Percentiles rank a stretch among this genome's conserved stretches.
Evolutionary conservation across 2,113 vertebrate genomes (phyloP).

Genomic region (Gambusia holbrooki): DNA sequence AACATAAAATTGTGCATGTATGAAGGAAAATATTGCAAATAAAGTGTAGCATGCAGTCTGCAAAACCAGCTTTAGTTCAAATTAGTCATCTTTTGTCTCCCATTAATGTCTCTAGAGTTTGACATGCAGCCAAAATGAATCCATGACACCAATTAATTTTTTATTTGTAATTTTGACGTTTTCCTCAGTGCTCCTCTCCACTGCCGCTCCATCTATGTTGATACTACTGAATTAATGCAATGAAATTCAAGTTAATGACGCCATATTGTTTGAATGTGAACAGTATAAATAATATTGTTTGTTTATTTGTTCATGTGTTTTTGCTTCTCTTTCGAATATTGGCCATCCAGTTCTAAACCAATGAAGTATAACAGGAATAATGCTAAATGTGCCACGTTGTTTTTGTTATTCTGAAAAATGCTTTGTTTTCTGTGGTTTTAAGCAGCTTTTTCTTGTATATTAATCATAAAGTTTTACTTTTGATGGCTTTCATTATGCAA

Average conservation of each 20-base stretch:
- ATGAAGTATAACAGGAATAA: slow-evolving; percentile 69
- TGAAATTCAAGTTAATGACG: slow-evolving; percentile 62
- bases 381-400: slow-evolving; percentile 57
- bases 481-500: slow-evolving; percentile 70
- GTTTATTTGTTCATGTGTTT: slow-evolving; percentile 73
- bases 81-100: too few relatives aligned
- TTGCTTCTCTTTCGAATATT: slow-evolving; percentile 69
- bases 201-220: slow-evolving; percentile 72
- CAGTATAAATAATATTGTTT: slow-evolving; percentile 58
- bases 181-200: slow-evolving; percentile 42
- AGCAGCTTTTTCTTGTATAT: slow-evolving; percentile 71
- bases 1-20: background rate
- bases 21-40: background rate
- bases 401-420: slow-evolving; percentile 51
- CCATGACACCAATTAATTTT: slow-evolving; percentile 10
- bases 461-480: slow-evolving; percentile 72
- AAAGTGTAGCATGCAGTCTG: background rate
- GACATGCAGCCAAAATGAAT: slow-evolving; percentile 5
- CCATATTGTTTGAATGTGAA: slow-evolving; percentile 70
- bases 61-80: too few relatives aligned
- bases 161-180: slow-evolving; percentile 28
- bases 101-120: background rate
- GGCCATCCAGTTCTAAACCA: slow-evolving; percentile 66
- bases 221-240: slow-evolving; percentile 82
- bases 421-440: slow-evolving; percentile 69